These are phyloP conservation scores for Calcarius ornatus DNA, from an alignment of 2,113 vertebrate species.

Conservation along the genomic window DNA sequence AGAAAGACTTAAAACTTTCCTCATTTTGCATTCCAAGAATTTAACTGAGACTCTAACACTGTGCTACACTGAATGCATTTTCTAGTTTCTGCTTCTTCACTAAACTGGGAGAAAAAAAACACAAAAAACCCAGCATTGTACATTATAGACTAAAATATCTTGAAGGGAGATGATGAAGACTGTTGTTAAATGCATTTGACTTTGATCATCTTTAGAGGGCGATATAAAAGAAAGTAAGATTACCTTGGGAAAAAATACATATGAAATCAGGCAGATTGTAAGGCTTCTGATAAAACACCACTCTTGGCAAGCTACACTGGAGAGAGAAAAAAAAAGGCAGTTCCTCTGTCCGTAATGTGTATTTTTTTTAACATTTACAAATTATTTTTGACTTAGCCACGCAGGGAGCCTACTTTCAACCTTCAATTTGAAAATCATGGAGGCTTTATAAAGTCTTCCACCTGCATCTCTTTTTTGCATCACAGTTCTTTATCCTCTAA, in stretches of 20 bases:
- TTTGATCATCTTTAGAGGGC: background rate
- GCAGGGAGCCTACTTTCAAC: slow-evolving; percentile 79
- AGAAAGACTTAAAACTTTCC: background rate
- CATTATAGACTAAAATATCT: background rate
- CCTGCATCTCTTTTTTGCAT: slow-evolving; percentile 79
- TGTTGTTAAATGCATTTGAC: background rate
- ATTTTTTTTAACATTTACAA: slow-evolving; percentile 66
- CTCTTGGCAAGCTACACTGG: slow-evolving; percentile 6
- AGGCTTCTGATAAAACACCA: background rate
- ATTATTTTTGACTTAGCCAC: slow-evolving; percentile 76
- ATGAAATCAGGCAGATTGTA: slow-evolving; percentile 2
- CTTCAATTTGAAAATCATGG: slow-evolving; percentile 77
- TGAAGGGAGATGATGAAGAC: background rate
- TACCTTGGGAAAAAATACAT: background rate
- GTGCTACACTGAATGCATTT: background rate
- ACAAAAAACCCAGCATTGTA: background rate
- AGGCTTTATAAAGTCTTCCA: slow-evolving; percentile 77
- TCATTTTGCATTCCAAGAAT: background rate
- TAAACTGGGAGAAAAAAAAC: background rate
- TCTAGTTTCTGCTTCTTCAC: background rate
- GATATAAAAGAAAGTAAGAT: background rate
- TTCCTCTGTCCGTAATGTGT: slow-evolving; percentile 2
- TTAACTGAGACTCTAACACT: background rate
- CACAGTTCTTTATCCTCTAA: slow-evolving; percentile 71
- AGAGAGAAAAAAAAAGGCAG: background rate